Percentiles rank a stretch among this genome's conserved stretches.
Evolutionary conservation across 2,113 vertebrate genomes (phyloP).

Genomic region (Heterocephalus glaber): DNA sequence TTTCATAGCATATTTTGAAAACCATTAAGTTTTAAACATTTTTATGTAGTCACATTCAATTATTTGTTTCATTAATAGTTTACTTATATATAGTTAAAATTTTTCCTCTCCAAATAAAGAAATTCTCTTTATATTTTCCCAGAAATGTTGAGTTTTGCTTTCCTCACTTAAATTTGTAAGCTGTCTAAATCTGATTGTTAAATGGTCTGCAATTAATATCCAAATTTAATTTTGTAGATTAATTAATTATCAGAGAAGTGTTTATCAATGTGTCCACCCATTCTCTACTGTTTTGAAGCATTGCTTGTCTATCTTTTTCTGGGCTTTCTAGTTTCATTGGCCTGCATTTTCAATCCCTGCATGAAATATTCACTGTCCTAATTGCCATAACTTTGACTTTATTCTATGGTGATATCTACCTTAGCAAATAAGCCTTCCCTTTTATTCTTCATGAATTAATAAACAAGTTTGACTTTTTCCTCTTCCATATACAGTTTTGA

Average conservation of each 20-base stretch:
- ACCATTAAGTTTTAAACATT: background rate
- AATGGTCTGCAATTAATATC: background rate
- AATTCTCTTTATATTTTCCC: background rate
- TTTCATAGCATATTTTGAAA: background rate
- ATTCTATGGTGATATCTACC: background rate
- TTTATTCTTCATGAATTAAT: slow-evolving; percentile 14
- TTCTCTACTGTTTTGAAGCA: slow-evolving; percentile 1
- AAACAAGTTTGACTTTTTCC: background rate
- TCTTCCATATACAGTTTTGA: slow-evolving; percentile 29
- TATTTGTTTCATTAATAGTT: slow-evolving; percentile 1
- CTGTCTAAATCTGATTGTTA: background rate
- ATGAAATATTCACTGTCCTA: background rate
- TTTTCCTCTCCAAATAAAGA: background rate
- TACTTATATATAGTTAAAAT: background rate
- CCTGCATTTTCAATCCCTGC: background rate
- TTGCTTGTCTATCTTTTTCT: background rate
- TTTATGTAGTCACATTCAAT: background rate
- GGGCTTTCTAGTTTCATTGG: background rate
- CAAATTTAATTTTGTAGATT: background rate
- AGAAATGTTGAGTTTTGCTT: slow-evolving; percentile 24
- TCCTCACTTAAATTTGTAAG: slow-evolving; percentile 15
- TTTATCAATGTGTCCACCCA: background rate
- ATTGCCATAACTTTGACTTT: background rate
- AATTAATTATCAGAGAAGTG: background rate
- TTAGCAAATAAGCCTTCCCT: background rate